Evolutionary conservation across 1,140 invertebrate species (phyloP).

Genomic region (Drosophila novamexicana): DNA sequence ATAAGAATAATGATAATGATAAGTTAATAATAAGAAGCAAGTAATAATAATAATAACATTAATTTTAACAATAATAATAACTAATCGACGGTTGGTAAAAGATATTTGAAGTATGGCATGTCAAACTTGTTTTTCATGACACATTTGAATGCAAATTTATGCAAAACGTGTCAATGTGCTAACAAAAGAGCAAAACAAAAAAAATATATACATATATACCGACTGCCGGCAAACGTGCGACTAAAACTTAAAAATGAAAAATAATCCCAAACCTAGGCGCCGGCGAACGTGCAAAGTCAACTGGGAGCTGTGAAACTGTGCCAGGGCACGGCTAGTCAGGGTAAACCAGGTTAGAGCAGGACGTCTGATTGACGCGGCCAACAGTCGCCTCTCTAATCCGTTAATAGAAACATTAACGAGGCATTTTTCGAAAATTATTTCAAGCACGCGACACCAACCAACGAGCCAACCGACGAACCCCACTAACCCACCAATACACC

Average conservation of each 20-base stretch:
- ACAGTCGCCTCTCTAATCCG: constrained; percentile 76
- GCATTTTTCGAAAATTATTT: constrained; percentile 82
- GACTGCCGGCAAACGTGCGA: constrained; percentile 48
- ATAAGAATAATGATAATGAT: too few species aligned
- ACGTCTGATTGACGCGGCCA: constrained; percentile 66
- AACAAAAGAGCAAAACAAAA: constrained; percentile 70
- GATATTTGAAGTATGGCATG: constrained; percentile 15
- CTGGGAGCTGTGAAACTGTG: constrained; percentile 49
- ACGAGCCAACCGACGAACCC: constrained; percentile 17
- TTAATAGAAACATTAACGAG: constrained; percentile 84
- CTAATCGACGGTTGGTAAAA: neutral
- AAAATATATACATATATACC: neutral
- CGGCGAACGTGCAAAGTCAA: constrained; percentile 29
- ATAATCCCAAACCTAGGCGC: constrained; percentile 21
- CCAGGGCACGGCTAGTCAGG: constrained; percentile 21
- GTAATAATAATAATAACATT: neutral
- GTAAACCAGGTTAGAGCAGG: constrained; percentile 2
- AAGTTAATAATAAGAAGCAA: too few species aligned
- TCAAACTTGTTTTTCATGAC: constrained; percentile 42
- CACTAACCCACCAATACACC: constrained; percentile 30
- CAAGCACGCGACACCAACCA: constrained; percentile 67
- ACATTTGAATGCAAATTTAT: constrained; percentile 82
- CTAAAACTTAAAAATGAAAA: constrained; percentile 41
- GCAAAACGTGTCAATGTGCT: constrained; percentile 83
- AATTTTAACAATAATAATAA: constrained; percentile 45